phyloP scores from a whole-genome alignment of 2,797 vertebrate species.

The Steatocranus sp. region DNA sequence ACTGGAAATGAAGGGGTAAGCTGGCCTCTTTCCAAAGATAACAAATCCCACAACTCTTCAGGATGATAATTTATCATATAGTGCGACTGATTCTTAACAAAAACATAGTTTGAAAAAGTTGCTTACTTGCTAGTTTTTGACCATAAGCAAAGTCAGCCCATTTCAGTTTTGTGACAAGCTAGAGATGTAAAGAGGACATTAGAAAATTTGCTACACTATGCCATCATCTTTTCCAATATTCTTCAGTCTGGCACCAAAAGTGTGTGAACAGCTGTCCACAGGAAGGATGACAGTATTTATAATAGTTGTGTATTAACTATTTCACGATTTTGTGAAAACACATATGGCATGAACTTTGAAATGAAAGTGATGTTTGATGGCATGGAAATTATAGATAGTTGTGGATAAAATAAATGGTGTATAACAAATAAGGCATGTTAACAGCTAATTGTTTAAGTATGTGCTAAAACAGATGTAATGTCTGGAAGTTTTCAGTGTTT shows the following conservation, averaged over 20 bases:
- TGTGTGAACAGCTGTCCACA: not conserved
- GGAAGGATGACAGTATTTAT: not conserved
- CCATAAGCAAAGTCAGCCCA: not conserved
- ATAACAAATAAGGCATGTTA: not conserved
- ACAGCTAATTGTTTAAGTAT: not conserved
- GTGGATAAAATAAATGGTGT: not conserved
- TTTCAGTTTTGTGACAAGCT: not conserved
- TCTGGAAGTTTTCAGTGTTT: not conserved
- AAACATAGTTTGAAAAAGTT: not conserved
- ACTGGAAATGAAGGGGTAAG: not conserved
- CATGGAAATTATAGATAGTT: not conserved
- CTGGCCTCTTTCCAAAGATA: not conserved
- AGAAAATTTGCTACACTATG: not conserved
- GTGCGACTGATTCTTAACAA: not conserved
- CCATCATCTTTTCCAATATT: not conserved
- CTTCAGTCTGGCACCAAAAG: not conserved
- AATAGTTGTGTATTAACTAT: not conserved
- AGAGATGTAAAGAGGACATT: not conserved
- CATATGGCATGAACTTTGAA: not conserved
- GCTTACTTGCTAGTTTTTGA: not conserved
- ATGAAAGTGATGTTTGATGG: not conserved
- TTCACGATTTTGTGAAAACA: not conserved
- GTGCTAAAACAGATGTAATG: not conserved
- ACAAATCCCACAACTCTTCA: not conserved
- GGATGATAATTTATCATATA: not conserved